A percentile compares a stretch with the other conserved stretches of the same genome.
Conservation (phyloP, 2,797 vertebrate species). For the Novumbra hubbsi region DNA sequence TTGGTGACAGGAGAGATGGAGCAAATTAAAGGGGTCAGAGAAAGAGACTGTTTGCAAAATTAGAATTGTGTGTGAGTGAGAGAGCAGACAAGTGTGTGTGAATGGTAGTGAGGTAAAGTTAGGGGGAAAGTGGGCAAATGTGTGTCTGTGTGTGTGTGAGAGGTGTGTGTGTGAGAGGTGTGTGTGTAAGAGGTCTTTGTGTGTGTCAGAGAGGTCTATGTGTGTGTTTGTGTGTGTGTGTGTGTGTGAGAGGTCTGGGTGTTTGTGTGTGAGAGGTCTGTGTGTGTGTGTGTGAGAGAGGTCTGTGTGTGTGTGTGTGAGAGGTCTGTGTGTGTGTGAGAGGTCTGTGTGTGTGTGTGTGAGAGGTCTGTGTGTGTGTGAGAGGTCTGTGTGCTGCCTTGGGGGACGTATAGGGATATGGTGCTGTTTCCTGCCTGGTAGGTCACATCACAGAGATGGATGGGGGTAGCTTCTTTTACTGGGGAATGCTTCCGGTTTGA, state of each 20-base stretch:
- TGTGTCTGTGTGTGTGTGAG: background rate
- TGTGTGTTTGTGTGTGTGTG: background rate
- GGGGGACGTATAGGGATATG: background rate
- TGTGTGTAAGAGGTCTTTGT: background rate
- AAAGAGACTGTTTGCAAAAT: slow-evolving; percentile 73
- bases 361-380: slow-evolving; percentile 11
- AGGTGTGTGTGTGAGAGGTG: too few species aligned
- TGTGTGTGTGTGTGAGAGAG: background rate
- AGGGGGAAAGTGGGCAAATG: too few species aligned
- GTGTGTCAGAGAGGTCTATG: background rate
- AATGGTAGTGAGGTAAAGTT: too few species aligned
- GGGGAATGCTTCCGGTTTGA: background rate
- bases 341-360: background rate
- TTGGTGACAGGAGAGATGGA: slow-evolving; percentile 60
- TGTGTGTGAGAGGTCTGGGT: slow-evolving; percentile 1
- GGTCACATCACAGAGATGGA: background rate
- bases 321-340: too few species aligned
- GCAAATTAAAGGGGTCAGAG: slow-evolving; percentile 78
- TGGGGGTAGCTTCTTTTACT: background rate
- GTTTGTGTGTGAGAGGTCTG: slow-evolving; percentile 9
- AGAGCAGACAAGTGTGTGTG: too few species aligned
- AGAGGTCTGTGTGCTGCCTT: background rate
- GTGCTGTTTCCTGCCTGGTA: background rate
- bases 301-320: too few species aligned
- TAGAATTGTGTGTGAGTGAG: slow-evolving; percentile 39